Conservation (phyloP, 2,888 invertebrate genomes). For the Liposcelis brunnea region DNA sequence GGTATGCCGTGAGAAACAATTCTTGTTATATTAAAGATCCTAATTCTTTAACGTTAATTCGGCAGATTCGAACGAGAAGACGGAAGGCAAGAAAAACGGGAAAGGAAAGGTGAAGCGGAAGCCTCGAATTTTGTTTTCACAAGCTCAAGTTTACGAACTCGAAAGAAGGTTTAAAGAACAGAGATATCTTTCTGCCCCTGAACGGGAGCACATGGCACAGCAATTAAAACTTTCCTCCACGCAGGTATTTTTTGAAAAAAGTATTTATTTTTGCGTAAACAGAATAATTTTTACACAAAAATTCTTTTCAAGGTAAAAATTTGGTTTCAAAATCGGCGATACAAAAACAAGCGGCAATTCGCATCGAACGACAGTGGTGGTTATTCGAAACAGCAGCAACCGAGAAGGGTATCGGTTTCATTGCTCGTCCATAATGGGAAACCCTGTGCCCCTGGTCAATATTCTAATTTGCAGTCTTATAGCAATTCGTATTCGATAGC, state of each 20-base stretch:
- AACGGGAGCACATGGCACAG: slow-evolving; percentile 89
- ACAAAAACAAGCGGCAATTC: slow-evolving; percentile 5
- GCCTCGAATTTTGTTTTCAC: slow-evolving; percentile 4
- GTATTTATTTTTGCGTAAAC: too few species aligned
- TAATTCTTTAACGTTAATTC: background rate
- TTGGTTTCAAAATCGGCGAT: slow-evolving; percentile 8
- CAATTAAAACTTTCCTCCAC: slow-evolving; percentile 92
- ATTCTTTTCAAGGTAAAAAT: slow-evolving; percentile 4
- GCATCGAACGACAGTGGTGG: background rate
- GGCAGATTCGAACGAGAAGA: background rate
- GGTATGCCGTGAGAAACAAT: too few species aligned
- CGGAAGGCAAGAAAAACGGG: background rate
- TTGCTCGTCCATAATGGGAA: background rate
- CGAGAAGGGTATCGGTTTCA: slow-evolving; percentile 2
- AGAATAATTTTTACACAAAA: too few species aligned
- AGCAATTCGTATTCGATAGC: too few species aligned
- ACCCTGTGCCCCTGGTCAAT: too few species aligned
- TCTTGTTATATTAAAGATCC: too few species aligned
- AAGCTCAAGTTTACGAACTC: slow-evolving; percentile 73
- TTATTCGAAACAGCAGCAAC: background rate
- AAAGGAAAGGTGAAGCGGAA: background rate
- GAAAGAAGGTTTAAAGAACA: slow-evolving; percentile 95
- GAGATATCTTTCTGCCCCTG: slow-evolving; percentile 93
- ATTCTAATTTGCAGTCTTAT: too few species aligned
- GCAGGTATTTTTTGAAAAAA: slow-evolving; percentile 49